A percentile compares a stretch with the other conserved stretches of the same genome.
Conservation (phyloP, 2,797 vertebrate species). For the Euthynnus affinis region DNA sequence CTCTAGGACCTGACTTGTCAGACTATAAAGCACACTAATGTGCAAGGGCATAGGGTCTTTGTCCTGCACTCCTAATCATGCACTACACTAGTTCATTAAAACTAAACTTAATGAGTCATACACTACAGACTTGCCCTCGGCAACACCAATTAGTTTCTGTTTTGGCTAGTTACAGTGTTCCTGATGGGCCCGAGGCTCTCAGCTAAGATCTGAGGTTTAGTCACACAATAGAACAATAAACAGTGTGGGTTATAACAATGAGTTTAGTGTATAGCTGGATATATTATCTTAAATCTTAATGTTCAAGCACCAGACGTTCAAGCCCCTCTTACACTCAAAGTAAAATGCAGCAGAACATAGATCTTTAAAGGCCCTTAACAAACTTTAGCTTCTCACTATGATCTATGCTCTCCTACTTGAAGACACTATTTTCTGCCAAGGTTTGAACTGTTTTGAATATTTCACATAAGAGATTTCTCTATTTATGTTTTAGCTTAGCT, state of each 20-base stretch:
- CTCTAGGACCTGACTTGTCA: slow-evolving; percentile 39
- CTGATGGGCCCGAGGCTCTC: slow-evolving; percentile 39
- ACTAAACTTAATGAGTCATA: slow-evolving; percentile 72
- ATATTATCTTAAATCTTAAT: neutral
- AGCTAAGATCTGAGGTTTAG: slow-evolving; percentile 51
- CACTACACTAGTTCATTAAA: slow-evolving; percentile 73
- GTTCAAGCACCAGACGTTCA: neutral
- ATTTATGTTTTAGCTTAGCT: neutral
- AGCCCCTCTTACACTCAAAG: neutral
- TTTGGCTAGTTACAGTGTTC: slow-evolving; percentile 58
- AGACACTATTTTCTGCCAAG: too few relatives aligned
- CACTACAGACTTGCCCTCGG: slow-evolving; percentile 47
- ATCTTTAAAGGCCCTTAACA: too few relatives aligned
- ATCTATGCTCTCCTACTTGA: too few relatives aligned
- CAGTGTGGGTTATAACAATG: neutral
- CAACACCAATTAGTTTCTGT: slow-evolving; percentile 73
- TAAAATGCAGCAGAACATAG: neutral
- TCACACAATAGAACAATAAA: slow-evolving; percentile 48
- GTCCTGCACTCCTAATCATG: slow-evolving; percentile 69
- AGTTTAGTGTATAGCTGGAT: too few relatives aligned
- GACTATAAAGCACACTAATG: slow-evolving; percentile 67
- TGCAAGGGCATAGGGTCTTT: slow-evolving; percentile 53
- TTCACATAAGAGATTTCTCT: too few relatives aligned
- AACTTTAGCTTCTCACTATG: too few relatives aligned
- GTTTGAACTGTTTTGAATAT: too few relatives aligned